A percentile compares a stretch with the other conserved stretches of the same genome.
These are phyloP conservation scores for Platycercus adscitus DNA, from an alignment of 2,113 vertebrate species.

Conservation along the genomic window DNA sequence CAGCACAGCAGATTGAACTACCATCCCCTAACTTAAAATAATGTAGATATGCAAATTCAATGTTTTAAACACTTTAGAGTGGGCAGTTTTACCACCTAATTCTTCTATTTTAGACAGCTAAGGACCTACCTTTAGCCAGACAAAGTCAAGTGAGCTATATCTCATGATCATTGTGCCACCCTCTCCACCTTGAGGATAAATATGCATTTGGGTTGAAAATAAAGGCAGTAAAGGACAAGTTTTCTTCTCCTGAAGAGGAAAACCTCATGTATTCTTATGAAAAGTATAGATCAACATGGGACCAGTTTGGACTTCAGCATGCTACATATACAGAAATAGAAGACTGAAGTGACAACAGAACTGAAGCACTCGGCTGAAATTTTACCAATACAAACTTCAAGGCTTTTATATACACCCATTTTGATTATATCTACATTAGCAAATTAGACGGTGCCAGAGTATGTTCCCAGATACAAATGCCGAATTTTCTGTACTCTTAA, in stretches of 20 bases:
- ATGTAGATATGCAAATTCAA: fast-evolving
- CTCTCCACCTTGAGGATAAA: not conserved
- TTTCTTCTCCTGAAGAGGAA: not conserved
- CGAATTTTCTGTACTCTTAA: not conserved
- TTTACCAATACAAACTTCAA: not conserved
- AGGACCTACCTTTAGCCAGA: not conserved
- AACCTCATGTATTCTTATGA: not conserved
- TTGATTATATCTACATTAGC: not conserved
- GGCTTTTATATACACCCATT: not conserved
- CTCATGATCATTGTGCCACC: fast-evolving
- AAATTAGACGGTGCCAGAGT: not conserved
- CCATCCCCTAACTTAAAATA: not conserved
- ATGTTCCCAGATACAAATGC: not conserved
- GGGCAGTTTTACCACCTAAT: not conserved
- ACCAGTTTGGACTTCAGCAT: not conserved
- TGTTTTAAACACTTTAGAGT: not conserved
- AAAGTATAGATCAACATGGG: not conserved
- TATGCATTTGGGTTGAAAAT: not conserved
- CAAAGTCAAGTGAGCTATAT: not conserved
- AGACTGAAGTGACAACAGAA: not conserved
- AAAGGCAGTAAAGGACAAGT: not conserved
- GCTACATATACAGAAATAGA: not conserved
- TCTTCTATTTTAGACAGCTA: not conserved
- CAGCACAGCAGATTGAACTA: not conserved
- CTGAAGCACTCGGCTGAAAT: not conserved